Evolutionary conservation across 2,113 vertebrate genomes (phyloP), one percentile per base, ranked within the genome.

Genomic region (Anhinga anhinga): DNA sequence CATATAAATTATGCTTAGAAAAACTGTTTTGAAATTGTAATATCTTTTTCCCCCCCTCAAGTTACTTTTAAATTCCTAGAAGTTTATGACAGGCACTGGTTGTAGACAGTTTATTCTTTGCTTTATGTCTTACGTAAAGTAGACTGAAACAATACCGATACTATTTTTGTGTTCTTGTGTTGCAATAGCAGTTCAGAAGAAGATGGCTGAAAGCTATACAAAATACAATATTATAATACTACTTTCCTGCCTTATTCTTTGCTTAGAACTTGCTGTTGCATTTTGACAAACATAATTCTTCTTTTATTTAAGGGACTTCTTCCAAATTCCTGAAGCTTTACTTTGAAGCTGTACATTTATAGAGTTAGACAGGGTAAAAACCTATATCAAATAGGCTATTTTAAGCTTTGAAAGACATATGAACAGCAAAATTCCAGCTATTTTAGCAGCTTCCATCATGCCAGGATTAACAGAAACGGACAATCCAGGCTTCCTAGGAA

Each of bases 401-500:
- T 95, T 93, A 82, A 88, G 61, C 50, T 70, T 79, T 63, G 50
- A 26, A 92, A 92, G 63, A 44, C 40, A 88, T 84, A 50, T 26
- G 50, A 94, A 66, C 76, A 86, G 55, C 42, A 92, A 36, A 94
- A 91, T 84, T 88, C 53, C n/a, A 86, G 11, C 56, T 66, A 6
- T 67, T 67, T 84, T 69, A 87, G 77, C 77, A 82, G 73, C 55
- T 91, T 81, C 38, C 38, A 52, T 83, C 80, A 30, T 74, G 61
- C 74, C 49, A 38, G 61, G 72, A 79, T 95, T 91, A 93, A 79
- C 22, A 73, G 19, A 86, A 58, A 73, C 0, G 0, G 45, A 62
- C 70, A 66, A 66, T 76, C 49, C 50, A 93, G 71, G 27, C 81
- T 92, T 95, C 87, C 93, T 91, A 93, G 91, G 94, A 96, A 90